These are phyloP conservation scores for Protobothrops mucrosquamatus DNA, from an alignment of 2,113 vertebrate genomes.

Conservation along the genomic window DNA sequence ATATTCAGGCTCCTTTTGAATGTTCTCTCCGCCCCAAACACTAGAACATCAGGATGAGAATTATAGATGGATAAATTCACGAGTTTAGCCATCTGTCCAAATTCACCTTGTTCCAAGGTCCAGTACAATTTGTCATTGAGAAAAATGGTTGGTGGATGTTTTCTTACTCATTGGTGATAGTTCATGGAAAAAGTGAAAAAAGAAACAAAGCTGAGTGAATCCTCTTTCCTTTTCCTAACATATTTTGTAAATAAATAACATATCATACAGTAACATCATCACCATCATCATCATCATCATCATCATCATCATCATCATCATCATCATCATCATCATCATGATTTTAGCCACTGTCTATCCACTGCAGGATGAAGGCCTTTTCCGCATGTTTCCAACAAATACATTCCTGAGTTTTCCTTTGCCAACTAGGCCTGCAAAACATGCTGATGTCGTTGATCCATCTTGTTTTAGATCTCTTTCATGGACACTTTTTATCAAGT, in stretches of 20 bases:
- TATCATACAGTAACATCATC: background rate
- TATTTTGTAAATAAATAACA: background rate
- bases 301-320: background rate
- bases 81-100: background rate
- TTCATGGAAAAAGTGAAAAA: background rate
- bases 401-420: background rate
- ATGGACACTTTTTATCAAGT: background rate
- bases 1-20: background rate
- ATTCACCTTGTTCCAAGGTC: background rate
- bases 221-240: background rate
- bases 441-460: background rate
- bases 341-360: background rate
- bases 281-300: background rate
- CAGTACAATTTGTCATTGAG: background rate
- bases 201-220: background rate
- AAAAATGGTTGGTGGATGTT: background rate
- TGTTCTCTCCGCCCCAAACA: background rate
- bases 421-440: background rate
- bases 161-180: background rate
- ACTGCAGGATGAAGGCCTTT: background rate
- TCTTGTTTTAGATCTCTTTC: background rate
- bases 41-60: background rate
- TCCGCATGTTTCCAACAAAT: background rate
- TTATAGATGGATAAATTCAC: background rate
- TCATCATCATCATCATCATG: background rate